Percentiles rank a stretch among this genome's conserved stretches.
These are phyloP conservation scores for Labia minor DNA, from an alignment of 2,888 invertebrate species.

Conservation along the genomic window DNA sequence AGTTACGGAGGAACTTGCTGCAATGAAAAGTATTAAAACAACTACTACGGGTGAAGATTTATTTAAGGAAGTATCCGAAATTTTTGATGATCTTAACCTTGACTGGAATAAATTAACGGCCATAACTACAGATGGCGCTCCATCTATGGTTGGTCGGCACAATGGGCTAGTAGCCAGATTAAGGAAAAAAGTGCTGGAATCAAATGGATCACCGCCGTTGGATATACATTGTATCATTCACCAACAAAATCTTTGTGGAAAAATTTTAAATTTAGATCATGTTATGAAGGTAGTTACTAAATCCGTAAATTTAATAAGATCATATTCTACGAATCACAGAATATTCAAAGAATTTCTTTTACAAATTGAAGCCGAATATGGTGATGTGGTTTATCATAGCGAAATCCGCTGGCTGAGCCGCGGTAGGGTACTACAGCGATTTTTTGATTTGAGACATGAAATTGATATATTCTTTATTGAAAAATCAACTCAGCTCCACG, in stretches of 20 bases:
- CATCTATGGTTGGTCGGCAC: no score
- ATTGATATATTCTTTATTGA: constrained; percentile 19
- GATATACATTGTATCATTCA: no score
- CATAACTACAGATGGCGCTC: no score
- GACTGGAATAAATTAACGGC: no score
- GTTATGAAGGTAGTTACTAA: no score
- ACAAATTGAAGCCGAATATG: constrained; percentile 16
- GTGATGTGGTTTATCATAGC: constrained; percentile 15
- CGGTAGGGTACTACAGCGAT: constrained; percentile 15
- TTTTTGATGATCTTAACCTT: constrained; percentile 20
- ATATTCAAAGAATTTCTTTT: constrained; percentile 14
- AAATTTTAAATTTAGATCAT: no score
- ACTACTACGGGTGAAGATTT: constrained; percentile 20
- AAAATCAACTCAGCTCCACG: constrained; percentile 17
- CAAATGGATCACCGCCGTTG: no score
- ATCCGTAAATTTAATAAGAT: no score
- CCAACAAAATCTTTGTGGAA: no score
- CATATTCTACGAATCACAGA: constrained; percentile 16
- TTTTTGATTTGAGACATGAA: constrained; percentile 19
- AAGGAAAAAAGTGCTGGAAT: no score
- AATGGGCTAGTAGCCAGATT: no score
- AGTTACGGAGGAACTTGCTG: constrained; percentile 19
- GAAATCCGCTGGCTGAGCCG: constrained; percentile 17
- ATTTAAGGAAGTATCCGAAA: constrained; percentile 19
- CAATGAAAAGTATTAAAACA: constrained; percentile 20